phyloP scores from a whole-genome alignment of 1,140 invertebrate genomes.

The Copidosoma floridanum region DNA sequence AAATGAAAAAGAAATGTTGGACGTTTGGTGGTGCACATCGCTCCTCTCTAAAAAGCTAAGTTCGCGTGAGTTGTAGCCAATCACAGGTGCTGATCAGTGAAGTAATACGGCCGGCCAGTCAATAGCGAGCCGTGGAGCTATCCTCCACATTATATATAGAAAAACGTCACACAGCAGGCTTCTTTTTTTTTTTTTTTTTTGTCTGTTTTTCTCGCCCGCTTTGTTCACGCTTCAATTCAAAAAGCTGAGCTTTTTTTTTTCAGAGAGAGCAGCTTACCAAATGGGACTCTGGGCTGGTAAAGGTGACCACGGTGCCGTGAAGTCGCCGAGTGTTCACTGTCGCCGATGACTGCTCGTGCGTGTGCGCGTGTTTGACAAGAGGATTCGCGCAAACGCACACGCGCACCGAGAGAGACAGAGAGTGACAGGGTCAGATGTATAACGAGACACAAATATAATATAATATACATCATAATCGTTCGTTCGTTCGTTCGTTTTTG shows the following conservation, averaged over 20 bases:
- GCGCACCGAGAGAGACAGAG: too few relatives aligned
- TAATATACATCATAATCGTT: constrained; percentile 32
- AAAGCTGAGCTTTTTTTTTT: neutral
- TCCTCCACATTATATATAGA: too few relatives aligned
- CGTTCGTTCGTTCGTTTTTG: neutral
- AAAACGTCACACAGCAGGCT: too few relatives aligned
- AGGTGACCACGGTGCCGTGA: constrained; percentile 66
- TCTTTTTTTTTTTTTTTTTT: too few relatives aligned
- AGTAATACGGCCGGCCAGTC: constrained; percentile 38
- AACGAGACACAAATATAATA: constrained; percentile 31
- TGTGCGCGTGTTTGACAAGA: too few relatives aligned
- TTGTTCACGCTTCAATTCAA: constrained; percentile 16
- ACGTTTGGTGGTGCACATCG: constrained; percentile 23
- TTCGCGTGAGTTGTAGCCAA: constrained; percentile 50
- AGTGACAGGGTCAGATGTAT: constrained; percentile 33
- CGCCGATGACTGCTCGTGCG: constrained; percentile 36
- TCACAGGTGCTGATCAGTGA: constrained; percentile 40
- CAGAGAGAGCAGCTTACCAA: constrained; percentile 62
- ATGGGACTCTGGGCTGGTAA: constrained; percentile 67
- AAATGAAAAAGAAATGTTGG: neutral
- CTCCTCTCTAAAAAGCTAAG: constrained; percentile 52
- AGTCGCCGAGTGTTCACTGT: constrained; percentile 49
- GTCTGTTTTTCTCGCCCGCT: too few relatives aligned
- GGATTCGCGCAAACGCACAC: too few relatives aligned
- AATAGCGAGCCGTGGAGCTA: constrained; percentile 41